Evolutionary conservation across 2,113 vertebrate genomes (phyloP).

Genomic region (Seriola aureovittata): DNA sequence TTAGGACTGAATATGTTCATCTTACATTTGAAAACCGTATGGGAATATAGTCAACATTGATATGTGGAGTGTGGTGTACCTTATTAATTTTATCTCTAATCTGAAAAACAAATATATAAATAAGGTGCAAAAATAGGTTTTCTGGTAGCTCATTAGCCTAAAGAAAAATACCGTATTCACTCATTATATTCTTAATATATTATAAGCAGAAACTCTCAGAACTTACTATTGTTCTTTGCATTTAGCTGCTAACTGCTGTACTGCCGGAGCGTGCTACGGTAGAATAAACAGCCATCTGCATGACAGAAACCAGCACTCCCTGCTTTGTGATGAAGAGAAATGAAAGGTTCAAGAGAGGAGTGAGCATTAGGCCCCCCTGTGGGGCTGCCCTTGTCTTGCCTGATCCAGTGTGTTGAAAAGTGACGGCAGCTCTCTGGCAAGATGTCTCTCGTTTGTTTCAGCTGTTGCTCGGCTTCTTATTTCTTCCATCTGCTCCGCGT

Average conservation of each 20-base stretch:
- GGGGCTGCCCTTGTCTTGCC: conserved; percentile 76
- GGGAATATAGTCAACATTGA: not conserved
- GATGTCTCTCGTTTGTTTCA: conserved; percentile 74
- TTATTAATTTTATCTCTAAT: not conserved
- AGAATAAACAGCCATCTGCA: conserved; percentile 52
- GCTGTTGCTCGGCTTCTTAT: conserved; percentile 64
- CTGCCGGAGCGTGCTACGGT: conserved; percentile 1
- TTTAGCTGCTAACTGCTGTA: conserved; percentile 15
- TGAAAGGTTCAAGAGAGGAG: conserved; percentile 68
- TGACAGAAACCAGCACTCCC: conserved; percentile 55
- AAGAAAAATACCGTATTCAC: not conserved
- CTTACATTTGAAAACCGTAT: conserved; percentile 1
- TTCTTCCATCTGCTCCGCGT: conserved; percentile 68
- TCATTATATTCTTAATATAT: not conserved
- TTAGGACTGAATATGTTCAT: not conserved
- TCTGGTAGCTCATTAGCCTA: not conserved
- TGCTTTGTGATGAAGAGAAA: conserved; percentile 69
- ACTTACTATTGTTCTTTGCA: not conserved
- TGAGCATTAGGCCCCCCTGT: conserved; percentile 65
- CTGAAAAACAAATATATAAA: not conserved
- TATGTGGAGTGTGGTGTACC: not conserved
- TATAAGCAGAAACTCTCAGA: not conserved
- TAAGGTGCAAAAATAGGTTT: not conserved
- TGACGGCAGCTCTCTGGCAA: conserved; percentile 69
- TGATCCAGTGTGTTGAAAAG: conserved; percentile 76